Evolutionary conservation across 2,888 invertebrate genomes (phyloP).

Genomic region (Tachina grossa): DNA sequence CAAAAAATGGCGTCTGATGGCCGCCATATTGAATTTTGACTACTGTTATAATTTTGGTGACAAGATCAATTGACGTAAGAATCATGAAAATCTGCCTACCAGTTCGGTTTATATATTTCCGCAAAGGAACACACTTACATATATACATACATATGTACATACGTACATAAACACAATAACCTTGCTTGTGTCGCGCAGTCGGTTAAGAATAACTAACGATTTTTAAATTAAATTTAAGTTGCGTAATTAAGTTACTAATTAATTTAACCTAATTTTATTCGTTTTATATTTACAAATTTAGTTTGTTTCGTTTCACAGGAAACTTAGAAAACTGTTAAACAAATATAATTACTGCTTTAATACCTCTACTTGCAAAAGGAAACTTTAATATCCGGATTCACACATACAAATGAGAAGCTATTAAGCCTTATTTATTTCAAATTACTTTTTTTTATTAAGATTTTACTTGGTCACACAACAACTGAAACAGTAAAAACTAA

Average conservation of each 20-base stretch:
- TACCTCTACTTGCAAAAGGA: background rate
- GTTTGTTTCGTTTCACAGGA: background rate
- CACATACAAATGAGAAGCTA: background rate
- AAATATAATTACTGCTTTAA: slow-evolving; percentile 13
- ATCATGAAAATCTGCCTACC: no score
- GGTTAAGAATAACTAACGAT: no score
- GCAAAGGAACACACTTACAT: no score
- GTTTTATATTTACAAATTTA: background rate
- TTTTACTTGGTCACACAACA: background rate
- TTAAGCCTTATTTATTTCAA: slow-evolving; percentile 5
- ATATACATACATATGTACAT: no score
- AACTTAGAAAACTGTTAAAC: background rate
- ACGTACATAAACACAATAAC: no score
- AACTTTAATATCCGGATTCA: background rate
- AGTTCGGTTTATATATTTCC: no score
- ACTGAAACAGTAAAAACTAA: background rate
- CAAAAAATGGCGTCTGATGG: no score
- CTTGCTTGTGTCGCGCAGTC: no score
- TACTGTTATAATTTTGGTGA: no score
- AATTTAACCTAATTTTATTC: slow-evolving; percentile 25
- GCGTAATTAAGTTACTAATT: background rate
- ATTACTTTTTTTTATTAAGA: background rate
- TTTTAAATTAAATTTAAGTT: background rate
- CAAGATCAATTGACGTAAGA: no score
- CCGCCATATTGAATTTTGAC: no score